phyloP scores from a whole-genome alignment of 2,797 vertebrate genomes.

The Melanotaenia pygmaea region DNA sequence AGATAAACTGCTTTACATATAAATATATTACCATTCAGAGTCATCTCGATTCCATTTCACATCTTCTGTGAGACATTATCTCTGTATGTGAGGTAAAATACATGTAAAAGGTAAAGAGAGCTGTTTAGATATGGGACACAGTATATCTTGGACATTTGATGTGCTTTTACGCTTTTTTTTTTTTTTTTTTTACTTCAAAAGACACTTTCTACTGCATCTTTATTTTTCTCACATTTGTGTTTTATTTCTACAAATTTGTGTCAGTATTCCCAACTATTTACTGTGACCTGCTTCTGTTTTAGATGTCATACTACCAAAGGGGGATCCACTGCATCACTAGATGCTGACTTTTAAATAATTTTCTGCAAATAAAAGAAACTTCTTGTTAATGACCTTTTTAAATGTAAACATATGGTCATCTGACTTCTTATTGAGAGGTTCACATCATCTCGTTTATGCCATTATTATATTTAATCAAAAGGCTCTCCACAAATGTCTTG shows the following conservation, averaged over 20 bases:
- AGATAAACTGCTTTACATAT: background rate
- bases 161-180: background rate
- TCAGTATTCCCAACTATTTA: too few relatives aligned
- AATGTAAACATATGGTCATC: background rate
- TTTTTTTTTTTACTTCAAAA: background rate
- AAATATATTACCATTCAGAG: background rate
- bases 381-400: background rate
- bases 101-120: background rate
- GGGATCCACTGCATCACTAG: slow-evolving; percentile 17
- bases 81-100: background rate
- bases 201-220: background rate
- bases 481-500: slow-evolving; percentile 24
- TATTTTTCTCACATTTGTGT: background rate
- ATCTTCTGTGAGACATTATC: background rate
- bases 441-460: slow-evolving; percentile 3
- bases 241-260: background rate
- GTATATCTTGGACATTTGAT: background rate
- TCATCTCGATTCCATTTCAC: background rate
- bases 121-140: slow-evolving; percentile 1
- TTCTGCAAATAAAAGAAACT: background rate
- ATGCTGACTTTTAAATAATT: slow-evolving; percentile 9
- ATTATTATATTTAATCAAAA: background rate
- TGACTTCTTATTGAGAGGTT: slow-evolving; percentile 13
- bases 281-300: background rate
- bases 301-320: background rate